Base-by-base conservation (phyloP, 2,113 vertebrate genomes). In the Mola mola region DNA sequence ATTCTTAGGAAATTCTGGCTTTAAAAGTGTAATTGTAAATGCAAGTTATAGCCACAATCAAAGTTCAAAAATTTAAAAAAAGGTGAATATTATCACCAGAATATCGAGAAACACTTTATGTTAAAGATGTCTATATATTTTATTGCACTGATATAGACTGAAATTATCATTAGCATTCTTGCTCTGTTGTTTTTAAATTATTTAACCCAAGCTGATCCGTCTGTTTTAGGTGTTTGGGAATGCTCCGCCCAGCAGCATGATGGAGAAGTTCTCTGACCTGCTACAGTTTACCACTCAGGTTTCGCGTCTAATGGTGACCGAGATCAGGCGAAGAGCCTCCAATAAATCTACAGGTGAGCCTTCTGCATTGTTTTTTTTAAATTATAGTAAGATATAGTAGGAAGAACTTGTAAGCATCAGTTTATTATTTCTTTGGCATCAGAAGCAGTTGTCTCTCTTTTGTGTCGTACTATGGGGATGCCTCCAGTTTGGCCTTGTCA, bases 251-350 rank as follows among this genome's bases (percentile, higher is more conserved):
- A 95, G 90, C 93, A 95, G 92, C 71, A 99, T 99, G 97, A 98
- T 87, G 31, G 97, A 99, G 87, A 98, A 98, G 76, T 99, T 99
- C 85, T 94, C 96, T 11, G 97, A 99, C 88, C 94, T 99, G 80
- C 94, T 99, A 60, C 97, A 99, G 90, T 99, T 99, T 90, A 98
- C 97, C 85, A 98, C 97, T 40, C 97, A 99, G 91, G 97, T 99
- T 37, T 99, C 97, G 34, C 91, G 97, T 36, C 79, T 99, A 63
- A 99, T 99, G 97, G 97, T 99, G 88, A 98, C 97, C 0, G 97
- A 99, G 91, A 99, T 99, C 89, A 92, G 97, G 65, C 92, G 97
- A 58, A 91, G 97, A 85, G 97, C 97, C 16, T 99, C 97, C 0
- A 99, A 99, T 73, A 99, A 98, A 79, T 99, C 97, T 65, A 99